Evolutionary conservation across 2,113 vertebrate genomes (phyloP).

Genomic region (Mesitornis unicolor): DNA sequence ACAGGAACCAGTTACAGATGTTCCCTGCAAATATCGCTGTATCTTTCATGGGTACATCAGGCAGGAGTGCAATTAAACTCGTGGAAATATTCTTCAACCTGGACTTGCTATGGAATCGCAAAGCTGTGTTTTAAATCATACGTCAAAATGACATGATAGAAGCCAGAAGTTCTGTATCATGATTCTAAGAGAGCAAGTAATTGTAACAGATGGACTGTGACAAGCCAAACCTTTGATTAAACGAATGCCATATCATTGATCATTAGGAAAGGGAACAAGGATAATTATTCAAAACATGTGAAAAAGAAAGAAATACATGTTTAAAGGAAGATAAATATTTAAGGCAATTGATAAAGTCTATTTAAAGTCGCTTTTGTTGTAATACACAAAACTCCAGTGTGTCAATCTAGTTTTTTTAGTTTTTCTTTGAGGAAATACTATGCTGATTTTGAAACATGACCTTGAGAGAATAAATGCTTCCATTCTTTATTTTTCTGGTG

Average conservation of each 20-base stretch:
- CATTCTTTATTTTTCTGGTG: neutral
- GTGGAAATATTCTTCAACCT: neutral
- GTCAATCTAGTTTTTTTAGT: neutral
- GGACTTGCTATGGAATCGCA: neutral
- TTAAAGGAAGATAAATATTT: neutral
- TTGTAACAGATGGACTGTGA: neutral
- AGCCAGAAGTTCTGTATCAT: neutral
- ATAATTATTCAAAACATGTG: neutral
- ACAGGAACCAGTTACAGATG: neutral
- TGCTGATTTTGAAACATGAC: neutral
- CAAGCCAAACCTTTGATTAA: slow-evolving; percentile 8
- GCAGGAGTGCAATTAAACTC: neutral
- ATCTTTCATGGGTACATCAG: neutral
- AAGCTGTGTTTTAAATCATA: neutral
- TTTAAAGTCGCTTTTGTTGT: neutral
- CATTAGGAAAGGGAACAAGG: neutral
- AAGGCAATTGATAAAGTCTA: neutral
- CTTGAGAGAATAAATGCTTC: neutral
- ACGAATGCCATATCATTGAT: neutral
- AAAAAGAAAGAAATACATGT: neutral
- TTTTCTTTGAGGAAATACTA: neutral
- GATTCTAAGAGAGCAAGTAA: neutral
- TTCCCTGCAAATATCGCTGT: neutral
- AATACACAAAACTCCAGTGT: neutral
- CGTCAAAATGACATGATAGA: neutral